Base-by-base conservation (phyloP, 2,888 invertebrate genomes). In the Aphelenchoides bicaudatus region DNA sequence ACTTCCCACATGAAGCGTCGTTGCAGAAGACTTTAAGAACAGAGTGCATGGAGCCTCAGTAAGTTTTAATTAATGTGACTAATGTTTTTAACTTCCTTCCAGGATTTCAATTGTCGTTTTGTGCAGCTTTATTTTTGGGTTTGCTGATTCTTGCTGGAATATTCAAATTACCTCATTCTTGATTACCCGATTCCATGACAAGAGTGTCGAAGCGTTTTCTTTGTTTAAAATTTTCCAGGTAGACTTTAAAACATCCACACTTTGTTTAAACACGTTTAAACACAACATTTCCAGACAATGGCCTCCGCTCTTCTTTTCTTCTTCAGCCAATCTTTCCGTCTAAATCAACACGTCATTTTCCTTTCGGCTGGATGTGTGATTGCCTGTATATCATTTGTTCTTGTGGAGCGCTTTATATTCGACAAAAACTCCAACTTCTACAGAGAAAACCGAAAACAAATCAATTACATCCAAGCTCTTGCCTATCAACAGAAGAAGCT, bases 211-310 rank as follows among this genome's bases (percentile, higher is more conserved):
- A 10, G 96, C 96, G 0, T 98, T 98, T 82, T 94, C 96, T 1
- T 84, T 98, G 1, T 98, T 93, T 82, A 98, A 96, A 83, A 96
- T 96, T 80, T 88, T 88, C 59, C 92, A 91, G 86, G 83, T 83
- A 50, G 5, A 2, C 28, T 55, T 59, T 3, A 2, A 2, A 21
- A 4, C 5, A 58, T 29, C 25, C 19, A n/a, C n/a, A n/a, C n/a
- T n/a, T n/a, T n/a, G n/a, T n/a, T n/a, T n/a, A n/a, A n/a, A n/a
- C n/a, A n/a, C n/a, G n/a, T n/a, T n/a, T n/a, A n/a, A n/a, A n/a
- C n/a, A n/a, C n/a, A n/a, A n/a, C n/a, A n/a, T n/a, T n/a, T n/a
- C n/a, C 43, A 43, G 23, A 43, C 43, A n/a, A 6, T 21, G 16
- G 25, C 43, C 10, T 21, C 43, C 10, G 16, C 21, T n/a, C 23